phyloP scores from a whole-genome alignment of 2,888 invertebrate species.

The Melinaea marsaeus region DNA sequence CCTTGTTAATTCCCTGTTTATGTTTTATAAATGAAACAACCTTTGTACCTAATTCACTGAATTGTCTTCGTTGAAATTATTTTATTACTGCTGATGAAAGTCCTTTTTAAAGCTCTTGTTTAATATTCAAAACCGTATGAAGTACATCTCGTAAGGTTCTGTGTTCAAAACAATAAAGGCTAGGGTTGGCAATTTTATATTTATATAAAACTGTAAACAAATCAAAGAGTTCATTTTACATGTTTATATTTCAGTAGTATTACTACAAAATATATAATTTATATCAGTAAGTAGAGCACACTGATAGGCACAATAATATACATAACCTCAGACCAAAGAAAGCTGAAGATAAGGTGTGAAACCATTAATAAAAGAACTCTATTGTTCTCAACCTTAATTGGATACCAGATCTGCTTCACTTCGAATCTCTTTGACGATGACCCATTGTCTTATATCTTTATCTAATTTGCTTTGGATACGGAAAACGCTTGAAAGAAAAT shows the following conservation, averaged over 20 bases:
- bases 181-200: background rate
- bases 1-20: background rate
- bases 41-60: background rate
- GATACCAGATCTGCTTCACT: slow-evolving; percentile 2
- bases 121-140: background rate
- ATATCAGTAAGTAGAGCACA: too few relatives aligned
- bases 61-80: slow-evolving; percentile 1
- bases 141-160: background rate
- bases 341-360: slow-evolving; percentile 4
- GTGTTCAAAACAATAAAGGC: background rate
- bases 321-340: background rate
- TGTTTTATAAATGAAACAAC: slow-evolving; percentile 5
- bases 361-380: slow-evolving; percentile 2
- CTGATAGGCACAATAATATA: background rate
- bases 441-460: background rate
- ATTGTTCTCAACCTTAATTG: slow-evolving; percentile 1
- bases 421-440: slow-evolving; percentile 1
- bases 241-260: background rate
- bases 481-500: background rate
- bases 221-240: background rate
- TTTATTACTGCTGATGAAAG: slow-evolving; percentile 3
- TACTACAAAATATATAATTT: too few relatives aligned
- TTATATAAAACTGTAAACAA: background rate
- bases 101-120: background rate
- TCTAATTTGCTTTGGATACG: background rate